Base-by-base conservation (phyloP, 1,140 invertebrate species). In the Ips nitidus region DNA sequence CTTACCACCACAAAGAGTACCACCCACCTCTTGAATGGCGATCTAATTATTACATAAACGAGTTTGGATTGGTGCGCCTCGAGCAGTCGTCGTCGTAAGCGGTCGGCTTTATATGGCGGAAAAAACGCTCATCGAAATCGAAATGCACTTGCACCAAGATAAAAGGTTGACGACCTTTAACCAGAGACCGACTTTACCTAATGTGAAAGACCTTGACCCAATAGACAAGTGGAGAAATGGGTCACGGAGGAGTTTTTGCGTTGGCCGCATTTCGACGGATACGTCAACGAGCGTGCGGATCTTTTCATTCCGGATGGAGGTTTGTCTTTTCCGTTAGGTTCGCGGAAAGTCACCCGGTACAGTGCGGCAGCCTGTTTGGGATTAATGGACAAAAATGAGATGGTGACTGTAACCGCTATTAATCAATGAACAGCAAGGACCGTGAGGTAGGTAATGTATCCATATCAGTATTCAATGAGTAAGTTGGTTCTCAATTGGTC, bases 191-290 rank as follows among this genome's bases (percentile, higher is more conserved):
- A 59, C 65, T 66, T 65, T 66, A 66, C 65, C 65, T 66, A 66
- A 66, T 66, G 55, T 57, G 56, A 66, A 66, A 52, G 65, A 66
- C 65, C 65, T 66, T 66, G 65, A 66, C 65, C 65, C 65, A 66
- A 66, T 66, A 66, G 65, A 58, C 65, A 66, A 66, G 55, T 59
- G 65, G 56, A 59, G 56, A 66, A 66, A 66, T 66, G 65, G 65
- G 65, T 66, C 65, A 57, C 55, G 38, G 42, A 36, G 65, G 65
- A 66, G 65, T 66, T 66, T 66, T 66, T 7, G 65, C 65, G 43
- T n/a, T 37, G 22, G 22, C 22, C 4, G 45, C 22, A 50, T 22
- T 8, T 50, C 41, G 6, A 5, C 45, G 42, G 3, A 22, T 43
- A 3, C 1, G 22, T 50, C 45, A 6, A 1, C 22, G 6, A 50